Conservation (phyloP, 2,113 vertebrate genomes). For the Eudyptes chrysolophus region DNA sequence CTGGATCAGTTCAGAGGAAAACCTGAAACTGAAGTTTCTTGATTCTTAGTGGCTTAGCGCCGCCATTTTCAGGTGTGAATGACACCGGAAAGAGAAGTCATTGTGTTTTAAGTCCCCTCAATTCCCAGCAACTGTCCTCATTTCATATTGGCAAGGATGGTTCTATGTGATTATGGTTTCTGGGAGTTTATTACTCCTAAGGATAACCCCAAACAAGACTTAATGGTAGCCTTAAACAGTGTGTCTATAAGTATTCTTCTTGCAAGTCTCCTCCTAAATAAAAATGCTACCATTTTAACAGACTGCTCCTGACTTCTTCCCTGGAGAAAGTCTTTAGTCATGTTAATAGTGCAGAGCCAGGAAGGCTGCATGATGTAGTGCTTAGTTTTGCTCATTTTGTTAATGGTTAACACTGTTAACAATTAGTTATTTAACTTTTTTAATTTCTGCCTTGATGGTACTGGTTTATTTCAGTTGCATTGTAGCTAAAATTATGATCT, state of each 20-base stretch:
- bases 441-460: not conserved
- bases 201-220: not conserved
- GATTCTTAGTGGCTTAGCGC: not conserved
- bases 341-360: not conserved
- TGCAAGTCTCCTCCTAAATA: not conserved
- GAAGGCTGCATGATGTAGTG: not conserved
- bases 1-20: not conserved
- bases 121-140: not conserved
- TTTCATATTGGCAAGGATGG: not conserved
- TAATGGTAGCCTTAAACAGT: not conserved
- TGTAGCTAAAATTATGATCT: not conserved
- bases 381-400: not conserved
- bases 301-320: not conserved
- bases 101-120: not conserved
- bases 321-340: not conserved
- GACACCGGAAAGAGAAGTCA: not conserved
- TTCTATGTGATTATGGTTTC: not conserved
- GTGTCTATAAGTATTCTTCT: not conserved
- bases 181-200: not conserved
- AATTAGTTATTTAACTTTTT: not conserved
- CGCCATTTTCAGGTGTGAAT: not conserved
- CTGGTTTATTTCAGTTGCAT: not conserved
- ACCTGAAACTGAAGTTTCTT: not conserved
- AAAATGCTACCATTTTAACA: not conserved
- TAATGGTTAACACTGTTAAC: constrained; percentile 5